Conservation (phyloP, 2,797 vertebrate genomes). For the Gambusia yucatana region DNA sequence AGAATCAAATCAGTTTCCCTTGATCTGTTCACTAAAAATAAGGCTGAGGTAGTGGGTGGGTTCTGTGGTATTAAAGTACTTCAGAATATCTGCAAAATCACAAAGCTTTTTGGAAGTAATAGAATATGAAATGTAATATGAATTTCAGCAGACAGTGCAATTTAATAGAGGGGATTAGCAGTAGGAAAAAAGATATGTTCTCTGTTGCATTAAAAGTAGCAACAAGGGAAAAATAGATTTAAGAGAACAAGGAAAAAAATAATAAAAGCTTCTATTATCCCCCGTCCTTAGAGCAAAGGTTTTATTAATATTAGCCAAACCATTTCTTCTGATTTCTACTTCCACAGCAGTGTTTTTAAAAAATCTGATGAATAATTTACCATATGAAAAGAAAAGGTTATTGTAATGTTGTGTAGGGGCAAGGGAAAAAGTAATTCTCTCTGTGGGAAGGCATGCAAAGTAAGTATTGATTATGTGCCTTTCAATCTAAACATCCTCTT, state of each 20-base stretch:
- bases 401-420: slow-evolving; percentile 49
- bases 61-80: slow-evolving; percentile 34
- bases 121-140: slow-evolving; percentile 36
- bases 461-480: slow-evolving; percentile 72
- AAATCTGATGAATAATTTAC: slow-evolving; percentile 71
- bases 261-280: slow-evolving; percentile 32
- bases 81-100: slow-evolving; percentile 32
- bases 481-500: slow-evolving; percentile 63
- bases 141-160: slow-evolving; percentile 36
- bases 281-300: slow-evolving; percentile 31
- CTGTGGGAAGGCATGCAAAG: slow-evolving; percentile 45
- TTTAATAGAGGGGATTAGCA: slow-evolving; percentile 2
- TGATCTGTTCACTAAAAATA: slow-evolving; percentile 28
- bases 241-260: slow-evolving; percentile 23
- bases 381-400: slow-evolving; percentile 39
- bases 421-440: slow-evolving; percentile 40
- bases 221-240: slow-evolving; percentile 13
- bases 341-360: slow-evolving; percentile 38
- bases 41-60: neutral
- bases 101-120: slow-evolving; percentile 26
- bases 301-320: slow-evolving; percentile 55
- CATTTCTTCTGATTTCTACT: slow-evolving; percentile 18
- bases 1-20: slow-evolving; percentile 45
- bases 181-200: slow-evolving; percentile 11
- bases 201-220: slow-evolving; percentile 13